Base-by-base conservation (phyloP, 1,140 invertebrate species). In the Orius insidiosus region DNA sequence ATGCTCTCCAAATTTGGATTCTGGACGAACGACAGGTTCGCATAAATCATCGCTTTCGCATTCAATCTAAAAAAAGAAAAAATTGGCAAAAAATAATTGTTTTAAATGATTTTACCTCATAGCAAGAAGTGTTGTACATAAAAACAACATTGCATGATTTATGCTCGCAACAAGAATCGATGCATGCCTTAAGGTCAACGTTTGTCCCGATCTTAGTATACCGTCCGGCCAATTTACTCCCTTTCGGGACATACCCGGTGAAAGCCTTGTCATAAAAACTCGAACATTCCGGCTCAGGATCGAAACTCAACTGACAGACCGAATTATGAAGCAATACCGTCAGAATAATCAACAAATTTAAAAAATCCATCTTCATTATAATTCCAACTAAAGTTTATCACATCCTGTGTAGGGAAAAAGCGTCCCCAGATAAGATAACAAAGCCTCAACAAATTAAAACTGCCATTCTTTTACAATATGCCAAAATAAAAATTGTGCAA, bases 121-220 rank as follows among this genome's bases (percentile, higher is more conserved):
- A 89, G 59, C 85, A 89, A 41, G 73, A 76, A 13, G 63, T 60
- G 53, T 84, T 75, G 47, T 74, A 73, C 58, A 83, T 76, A 55
- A 89, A 76, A 3, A 78, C 82, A 50, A 86, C 74, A 62, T 89
- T 80, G 58, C 85, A 89, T 1, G 59, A 54, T 1, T 67, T 60
- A 33, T 71, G 65, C 1, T 61, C 59, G 58, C 85, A 89, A 57
- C 86, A 89, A 31, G 69, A 66, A 52, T 71, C 64, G 3, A 85
- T 69, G 61, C 85, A 89, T 38, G 72, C 64, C 43, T 70, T 68
- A 3, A 78, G 57, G 10, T 65, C 67, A 38, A 60, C 67, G 5
- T 72, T 56, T 30, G 67, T 63, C 11, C 61, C 57, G 47, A 72
- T 68, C 54, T 75, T 70, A 30, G 65, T 68, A 51, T 69, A 80